These are phyloP conservation scores for Hypocryptadius cinnamomeus DNA, from an alignment of 2,113 vertebrate species.

Conservation along the genomic window DNA sequence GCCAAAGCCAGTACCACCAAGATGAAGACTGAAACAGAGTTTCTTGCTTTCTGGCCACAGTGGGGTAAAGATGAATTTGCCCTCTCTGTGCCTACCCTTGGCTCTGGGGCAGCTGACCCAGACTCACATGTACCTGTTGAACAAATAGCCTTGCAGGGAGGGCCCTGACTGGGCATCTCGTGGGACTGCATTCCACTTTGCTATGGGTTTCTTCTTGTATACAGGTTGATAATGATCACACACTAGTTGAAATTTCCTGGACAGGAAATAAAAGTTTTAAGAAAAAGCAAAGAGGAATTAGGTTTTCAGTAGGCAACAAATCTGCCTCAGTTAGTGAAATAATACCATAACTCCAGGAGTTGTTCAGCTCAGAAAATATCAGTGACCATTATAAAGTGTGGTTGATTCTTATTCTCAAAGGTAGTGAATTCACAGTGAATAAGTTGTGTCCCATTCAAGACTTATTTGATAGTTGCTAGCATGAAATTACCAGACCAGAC, in stretches of 20 bases:
- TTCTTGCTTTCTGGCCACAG: neutral
- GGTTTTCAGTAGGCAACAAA: neutral
- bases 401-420: neutral
- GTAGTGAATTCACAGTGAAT: neutral
- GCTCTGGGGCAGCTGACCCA: neutral
- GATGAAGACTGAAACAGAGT: neutral
- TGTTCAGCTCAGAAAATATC: neutral
- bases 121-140: fast-evolving
- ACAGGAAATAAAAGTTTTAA: neutral
- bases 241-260: neutral
- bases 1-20: neutral
- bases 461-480: neutral
- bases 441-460: neutral
- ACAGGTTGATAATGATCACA: neutral
- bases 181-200: neutral
- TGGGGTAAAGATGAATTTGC: neutral
- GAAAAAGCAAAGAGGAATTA: neutral
- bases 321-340: neutral
- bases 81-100: neutral
- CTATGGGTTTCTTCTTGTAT: neutral
- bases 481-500: neutral
- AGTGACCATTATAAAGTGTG: neutral
- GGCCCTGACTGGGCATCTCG: fast-evolving
- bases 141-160: neutral
- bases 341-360: neutral